Conservation (phyloP, 2,797 vertebrate genomes). For the Falco berigora region DNA sequence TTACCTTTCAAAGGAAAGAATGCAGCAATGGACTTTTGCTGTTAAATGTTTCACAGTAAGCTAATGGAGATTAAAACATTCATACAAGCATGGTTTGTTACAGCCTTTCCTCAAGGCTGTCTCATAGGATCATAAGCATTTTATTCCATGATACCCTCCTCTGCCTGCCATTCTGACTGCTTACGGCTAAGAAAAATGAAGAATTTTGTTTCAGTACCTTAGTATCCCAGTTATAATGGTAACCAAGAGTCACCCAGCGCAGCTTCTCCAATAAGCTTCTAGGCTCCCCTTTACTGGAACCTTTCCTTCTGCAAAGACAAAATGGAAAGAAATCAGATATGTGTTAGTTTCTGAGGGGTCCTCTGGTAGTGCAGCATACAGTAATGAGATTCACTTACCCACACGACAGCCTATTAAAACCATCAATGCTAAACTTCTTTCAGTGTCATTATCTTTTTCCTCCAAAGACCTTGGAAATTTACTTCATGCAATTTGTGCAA, state of each 20-base stretch:
- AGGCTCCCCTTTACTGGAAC: conserved; percentile 65
- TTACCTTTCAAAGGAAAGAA: not conserved
- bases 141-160: not conserved
- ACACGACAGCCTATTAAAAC: not conserved
- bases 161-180: not conserved
- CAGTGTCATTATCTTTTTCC: not conserved
- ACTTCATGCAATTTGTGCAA: not conserved
- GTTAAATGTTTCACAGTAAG: not conserved
- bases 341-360: not conserved
- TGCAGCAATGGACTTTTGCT: not conserved
- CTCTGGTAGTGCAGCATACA: not conserved
- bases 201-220: conserved; percentile 77
- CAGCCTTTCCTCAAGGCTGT: not conserved
- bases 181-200: not conserved
- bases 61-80: not conserved
- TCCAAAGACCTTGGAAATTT: not conserved
- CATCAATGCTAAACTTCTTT: not conserved
- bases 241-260: conserved; percentile 96
- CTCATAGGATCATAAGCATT: not conserved
- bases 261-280: conserved; percentile 87
- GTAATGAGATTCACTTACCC: not conserved
- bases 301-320: conserved; percentile 71
- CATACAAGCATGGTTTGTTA: not conserved
- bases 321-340: not conserved
- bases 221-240: conserved; percentile 95